Percentiles rank a stretch among this genome's conserved stretches.
These are phyloP conservation scores for Drosophila athabasca DNA, from an alignment of 1,140 invertebrate species.

Conservation along the genomic window DNA sequence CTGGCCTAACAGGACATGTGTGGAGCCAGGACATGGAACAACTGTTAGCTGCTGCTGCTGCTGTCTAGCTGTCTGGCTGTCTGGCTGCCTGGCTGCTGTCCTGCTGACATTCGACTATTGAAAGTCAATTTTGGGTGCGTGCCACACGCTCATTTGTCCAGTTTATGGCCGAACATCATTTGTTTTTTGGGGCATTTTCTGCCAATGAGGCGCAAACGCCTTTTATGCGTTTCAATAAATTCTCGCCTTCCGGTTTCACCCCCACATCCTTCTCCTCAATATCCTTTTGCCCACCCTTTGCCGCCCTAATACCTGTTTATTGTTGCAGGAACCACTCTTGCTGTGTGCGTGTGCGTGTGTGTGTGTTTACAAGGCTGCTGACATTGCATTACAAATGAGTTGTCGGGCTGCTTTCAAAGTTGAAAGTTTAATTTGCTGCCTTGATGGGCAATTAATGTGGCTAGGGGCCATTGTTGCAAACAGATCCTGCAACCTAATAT, in stretches of 20 bases:
- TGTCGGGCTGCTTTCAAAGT: slow-evolving; percentile 17
- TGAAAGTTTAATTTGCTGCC: slow-evolving; percentile 50
- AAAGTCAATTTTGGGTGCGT: slow-evolving; percentile 80
- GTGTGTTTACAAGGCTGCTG: slow-evolving; percentile 38
- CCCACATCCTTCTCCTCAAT: not conserved
- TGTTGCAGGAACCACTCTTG: slow-evolving; percentile 36
- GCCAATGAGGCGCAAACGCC: slow-evolving; percentile 57
- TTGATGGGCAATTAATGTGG: slow-evolving; percentile 30
- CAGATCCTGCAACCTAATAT: too few species aligned
- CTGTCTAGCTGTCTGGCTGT: slow-evolving; percentile 1
- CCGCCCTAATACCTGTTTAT: slow-evolving; percentile 75
- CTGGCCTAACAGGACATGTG: not conserved
- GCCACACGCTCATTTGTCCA: slow-evolving; percentile 80
- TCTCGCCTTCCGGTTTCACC: slow-evolving; percentile 59
- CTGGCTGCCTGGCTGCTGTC: not conserved
- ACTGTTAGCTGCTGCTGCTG: slow-evolving; percentile 18
- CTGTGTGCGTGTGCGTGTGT: too few species aligned
- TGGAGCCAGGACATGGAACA: slow-evolving; percentile 15
- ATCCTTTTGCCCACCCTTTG: not conserved
- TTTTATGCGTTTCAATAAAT: slow-evolving; percentile 81
- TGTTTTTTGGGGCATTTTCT: slow-evolving; percentile 59
- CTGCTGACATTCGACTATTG: slow-evolving; percentile 65
- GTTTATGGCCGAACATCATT: slow-evolving; percentile 75
- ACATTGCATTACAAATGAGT: slow-evolving; percentile 61
- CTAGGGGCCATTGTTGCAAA: slow-evolving; percentile 1